These are phyloP conservation scores for Chorisops tibialis DNA, from an alignment of 2,888 invertebrate genomes.

Conservation along the genomic window DNA sequence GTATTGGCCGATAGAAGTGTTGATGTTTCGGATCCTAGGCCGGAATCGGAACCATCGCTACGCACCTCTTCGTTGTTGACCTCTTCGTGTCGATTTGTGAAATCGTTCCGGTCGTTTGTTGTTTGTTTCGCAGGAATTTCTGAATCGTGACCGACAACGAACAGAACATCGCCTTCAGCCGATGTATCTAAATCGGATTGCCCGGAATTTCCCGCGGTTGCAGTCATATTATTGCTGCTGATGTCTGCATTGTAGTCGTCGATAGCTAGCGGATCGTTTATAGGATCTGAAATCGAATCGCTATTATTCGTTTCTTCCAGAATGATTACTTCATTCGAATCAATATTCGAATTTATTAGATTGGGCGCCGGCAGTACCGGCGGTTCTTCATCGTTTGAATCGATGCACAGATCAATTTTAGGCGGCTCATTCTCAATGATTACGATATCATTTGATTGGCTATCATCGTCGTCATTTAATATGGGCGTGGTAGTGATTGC, in stretches of 20 bases:
- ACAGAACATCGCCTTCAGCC: slow-evolving; percentile 1
- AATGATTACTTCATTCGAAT: slow-evolving; percentile 44
- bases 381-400: slow-evolving; percentile 28
- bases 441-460: not conserved
- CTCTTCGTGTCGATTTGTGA: slow-evolving; percentile 9
- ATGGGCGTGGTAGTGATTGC: not conserved
- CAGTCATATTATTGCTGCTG: slow-evolving; percentile 23
- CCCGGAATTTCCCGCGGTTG: not conserved
- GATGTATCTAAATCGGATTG: slow-evolving; percentile 5
- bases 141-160: not conserved
- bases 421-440: not conserved
- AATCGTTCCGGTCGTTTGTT: not conserved
- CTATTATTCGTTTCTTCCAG: slow-evolving; percentile 43
- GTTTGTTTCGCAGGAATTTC: not conserved
- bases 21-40: slow-evolving; percentile 69
- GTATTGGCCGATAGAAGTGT: slow-evolving; percentile 38
- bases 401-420: no score
- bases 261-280: slow-evolving; percentile 50
- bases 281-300: slow-evolving; percentile 42
- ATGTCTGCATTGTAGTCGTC: slow-evolving; percentile 41
- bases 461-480: not conserved
- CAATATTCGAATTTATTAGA: slow-evolving; percentile 36
- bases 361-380: slow-evolving; percentile 9
- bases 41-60: slow-evolving; percentile 82
- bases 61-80: slow-evolving; percentile 57